phyloP scores from a whole-genome alignment of 2,888 invertebrate species.

The Tiliacea citrago region DNA sequence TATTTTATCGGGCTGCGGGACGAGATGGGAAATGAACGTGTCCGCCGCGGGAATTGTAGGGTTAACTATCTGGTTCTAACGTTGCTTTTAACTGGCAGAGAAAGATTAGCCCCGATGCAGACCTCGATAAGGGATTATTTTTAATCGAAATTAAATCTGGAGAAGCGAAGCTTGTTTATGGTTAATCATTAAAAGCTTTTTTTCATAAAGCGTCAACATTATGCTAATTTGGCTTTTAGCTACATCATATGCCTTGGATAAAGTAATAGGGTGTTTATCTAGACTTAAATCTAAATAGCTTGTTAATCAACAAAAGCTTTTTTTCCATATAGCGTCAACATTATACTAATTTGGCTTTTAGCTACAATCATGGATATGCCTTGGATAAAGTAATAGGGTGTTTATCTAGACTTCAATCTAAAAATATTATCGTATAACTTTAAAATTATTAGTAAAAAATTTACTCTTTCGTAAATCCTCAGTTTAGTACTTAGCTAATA shows the following conservation, averaged over 20 bases:
- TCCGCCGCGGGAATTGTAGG: constrained; percentile 52
- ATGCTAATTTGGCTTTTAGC: constrained; percentile 26
- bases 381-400: too few species aligned
- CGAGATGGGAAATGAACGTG: constrained; percentile 61
- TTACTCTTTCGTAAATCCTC: constrained; percentile 22
- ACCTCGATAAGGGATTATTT: constrained; percentile 46
- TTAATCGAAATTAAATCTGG: constrained; percentile 61
- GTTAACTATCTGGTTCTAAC: constrained; percentile 61
- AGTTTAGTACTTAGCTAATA: constrained; percentile 41
- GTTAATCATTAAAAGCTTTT: neutral
- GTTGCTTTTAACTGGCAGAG: constrained; percentile 59
- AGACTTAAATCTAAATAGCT: constrained; percentile 18
- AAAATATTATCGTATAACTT: constrained; percentile 34
- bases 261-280: constrained; percentile 8
- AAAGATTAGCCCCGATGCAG: constrained; percentile 58
- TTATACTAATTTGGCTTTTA: too few species aligned
- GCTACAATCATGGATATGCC: too few species aligned
- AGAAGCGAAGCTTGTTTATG: constrained; percentile 5
- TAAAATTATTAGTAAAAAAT: constrained; percentile 31
- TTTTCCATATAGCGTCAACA: too few species aligned
- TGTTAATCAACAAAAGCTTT: too few species aligned
- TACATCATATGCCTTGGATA: neutral
- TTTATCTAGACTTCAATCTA: constrained; percentile 16
- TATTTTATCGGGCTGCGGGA: constrained; percentile 64
- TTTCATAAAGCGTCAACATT: neutral